A percentile compares a stretch with the other conserved stretches of the same genome.
These are phyloP conservation scores for Drosophila quadrilineata DNA, from an alignment of 1,140 invertebrate genomes.

Conservation along the genomic window DNA sequence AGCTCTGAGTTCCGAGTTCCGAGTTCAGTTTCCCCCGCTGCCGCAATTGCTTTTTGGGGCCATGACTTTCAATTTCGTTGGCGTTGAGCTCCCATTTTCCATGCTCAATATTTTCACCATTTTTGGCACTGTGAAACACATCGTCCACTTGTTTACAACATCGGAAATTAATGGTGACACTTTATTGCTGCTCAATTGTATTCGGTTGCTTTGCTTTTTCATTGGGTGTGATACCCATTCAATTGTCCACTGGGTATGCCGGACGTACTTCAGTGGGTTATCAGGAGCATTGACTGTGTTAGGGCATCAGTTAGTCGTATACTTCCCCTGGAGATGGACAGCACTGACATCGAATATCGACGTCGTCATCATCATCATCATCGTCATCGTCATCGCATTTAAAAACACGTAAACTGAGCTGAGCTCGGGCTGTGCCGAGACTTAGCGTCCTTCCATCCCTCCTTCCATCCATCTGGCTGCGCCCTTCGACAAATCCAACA, in stretches of 20 bases:
- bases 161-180: slow-evolving; percentile 38
- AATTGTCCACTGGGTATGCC: too few species aligned
- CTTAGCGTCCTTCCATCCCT: neutral
- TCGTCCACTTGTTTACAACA: slow-evolving; percentile 24
- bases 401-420: slow-evolving; percentile 18
- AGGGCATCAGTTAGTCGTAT: neutral
- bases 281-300: too few species aligned
- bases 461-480: neutral
- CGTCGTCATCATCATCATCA: slow-evolving; percentile 1
- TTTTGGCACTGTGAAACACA: too few species aligned
- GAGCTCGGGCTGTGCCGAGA: neutral
- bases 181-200: slow-evolving; percentile 34
- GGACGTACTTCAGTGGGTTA: too few species aligned
- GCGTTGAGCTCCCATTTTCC: too few species aligned
- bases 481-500: neutral
- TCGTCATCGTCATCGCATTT: slow-evolving; percentile 22
- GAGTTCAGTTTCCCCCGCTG: too few species aligned
- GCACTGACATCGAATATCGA: too few species aligned
- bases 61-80: slow-evolving; percentile 34
- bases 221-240: too few species aligned
- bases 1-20: too few species aligned
- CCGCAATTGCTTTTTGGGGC: neutral
- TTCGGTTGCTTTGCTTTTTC: too few species aligned
- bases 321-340: too few species aligned
- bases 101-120: too few species aligned